phyloP scores from a whole-genome alignment of 1,140 invertebrate genomes.

The Nebria ingens region DNA sequence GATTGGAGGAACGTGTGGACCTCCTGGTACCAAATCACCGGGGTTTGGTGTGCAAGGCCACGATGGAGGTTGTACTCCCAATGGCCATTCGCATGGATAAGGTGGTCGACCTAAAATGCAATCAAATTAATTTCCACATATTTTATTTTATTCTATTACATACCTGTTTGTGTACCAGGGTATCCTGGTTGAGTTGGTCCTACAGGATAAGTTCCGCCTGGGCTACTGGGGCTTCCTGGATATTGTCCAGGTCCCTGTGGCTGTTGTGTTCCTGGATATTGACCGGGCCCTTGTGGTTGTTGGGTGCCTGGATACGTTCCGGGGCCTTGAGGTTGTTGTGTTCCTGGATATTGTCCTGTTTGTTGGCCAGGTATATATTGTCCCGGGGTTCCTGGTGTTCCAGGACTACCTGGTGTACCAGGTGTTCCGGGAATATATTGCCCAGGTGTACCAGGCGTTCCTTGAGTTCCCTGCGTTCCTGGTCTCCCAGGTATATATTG shows the following conservation, averaged over 20 bases:
- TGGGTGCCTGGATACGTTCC: constrained; percentile 16
- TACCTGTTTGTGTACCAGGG: background rate
- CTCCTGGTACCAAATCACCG: background rate
- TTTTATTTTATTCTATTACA: background rate
- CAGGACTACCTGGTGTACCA: constrained; percentile 13
- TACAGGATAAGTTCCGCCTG: background rate
- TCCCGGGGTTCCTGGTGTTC: constrained; percentile 22
- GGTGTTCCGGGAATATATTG: constrained; percentile 10
- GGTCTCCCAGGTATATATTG: constrained; percentile 7
- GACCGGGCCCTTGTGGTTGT: constrained; percentile 26
- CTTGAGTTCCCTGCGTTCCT: constrained; percentile 26
- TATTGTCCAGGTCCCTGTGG: background rate
- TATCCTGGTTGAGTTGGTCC: constrained; percentile 18
- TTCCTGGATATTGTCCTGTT: constrained; percentile 13
- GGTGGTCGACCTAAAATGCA: constrained; percentile 3
- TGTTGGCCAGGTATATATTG: no score
- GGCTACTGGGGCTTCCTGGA: constrained; percentile 10
- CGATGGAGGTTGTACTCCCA: constrained; percentile 26
- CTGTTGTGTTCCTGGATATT: constrained; percentile 20
- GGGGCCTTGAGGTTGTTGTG: constrained; percentile 20
- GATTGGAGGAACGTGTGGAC: constrained; percentile 14
- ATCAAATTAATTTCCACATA: background rate
- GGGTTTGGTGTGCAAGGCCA: background rate
- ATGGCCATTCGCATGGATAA: constrained; percentile 18
- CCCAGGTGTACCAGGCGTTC: constrained; percentile 18